A percentile compares a stretch with the other conserved stretches of the same genome.
These are phyloP conservation scores for Mixornis gularis DNA, from an alignment of 2,113 vertebrate species.

Conservation along the genomic window DNA sequence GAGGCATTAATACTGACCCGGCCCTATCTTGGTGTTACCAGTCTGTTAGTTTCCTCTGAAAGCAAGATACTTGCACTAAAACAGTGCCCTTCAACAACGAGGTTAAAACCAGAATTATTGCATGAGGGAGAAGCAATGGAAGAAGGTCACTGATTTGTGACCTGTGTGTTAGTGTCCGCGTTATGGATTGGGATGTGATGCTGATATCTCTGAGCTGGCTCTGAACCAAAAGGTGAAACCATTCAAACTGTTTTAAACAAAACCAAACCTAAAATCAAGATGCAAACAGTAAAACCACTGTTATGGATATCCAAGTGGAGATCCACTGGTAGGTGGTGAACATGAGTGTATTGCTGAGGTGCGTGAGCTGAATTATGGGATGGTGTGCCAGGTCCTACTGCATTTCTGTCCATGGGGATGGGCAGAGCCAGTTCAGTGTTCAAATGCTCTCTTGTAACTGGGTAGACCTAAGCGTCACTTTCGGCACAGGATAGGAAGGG, in stretches of 20 bases:
- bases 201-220: not conserved
- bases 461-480: not conserved
- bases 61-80: not conserved
- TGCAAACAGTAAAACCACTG: not conserved
- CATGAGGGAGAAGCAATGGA: not conserved
- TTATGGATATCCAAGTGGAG: not conserved
- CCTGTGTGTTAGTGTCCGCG: not conserved
- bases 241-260: not conserved
- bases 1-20: not conserved
- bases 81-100: not conserved
- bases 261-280: not conserved
- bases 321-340: not conserved
- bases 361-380: not conserved
- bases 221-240: not conserved
- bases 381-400: not conserved
- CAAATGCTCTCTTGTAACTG: not conserved
- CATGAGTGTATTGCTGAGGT: rapidly evolving
- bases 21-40: not conserved
- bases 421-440: not conserved
- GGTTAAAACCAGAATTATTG: not conserved
- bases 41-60: not conserved
- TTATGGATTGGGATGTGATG: not conserved
- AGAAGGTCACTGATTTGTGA: not conserved
- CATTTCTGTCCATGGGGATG: not conserved
- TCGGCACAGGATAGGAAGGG: not conserved